Evolutionary conservation across 2,797 vertebrate genomes (phyloP).

Genomic region (Typhlichthys subterraneus): DNA sequence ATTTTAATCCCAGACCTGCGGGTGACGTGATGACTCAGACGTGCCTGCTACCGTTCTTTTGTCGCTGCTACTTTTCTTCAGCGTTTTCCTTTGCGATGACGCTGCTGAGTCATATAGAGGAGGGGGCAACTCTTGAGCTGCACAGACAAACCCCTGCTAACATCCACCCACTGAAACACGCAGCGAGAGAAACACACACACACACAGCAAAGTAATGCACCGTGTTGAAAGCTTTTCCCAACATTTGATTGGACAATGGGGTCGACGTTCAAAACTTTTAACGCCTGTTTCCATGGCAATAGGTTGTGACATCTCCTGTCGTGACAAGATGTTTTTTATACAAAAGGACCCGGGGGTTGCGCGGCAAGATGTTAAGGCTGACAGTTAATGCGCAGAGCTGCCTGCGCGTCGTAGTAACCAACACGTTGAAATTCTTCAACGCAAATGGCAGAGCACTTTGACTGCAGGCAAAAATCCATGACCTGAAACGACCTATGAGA

Average conservation of each 20-base stretch:
- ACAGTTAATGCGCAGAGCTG: slow-evolving; percentile 30
- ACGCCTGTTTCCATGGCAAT: slow-evolving; percentile 80
- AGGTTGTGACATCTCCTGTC: slow-evolving; percentile 68
- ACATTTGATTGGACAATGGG: slow-evolving; percentile 74
- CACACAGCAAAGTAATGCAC: slow-evolving; percentile 49
- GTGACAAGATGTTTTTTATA: slow-evolving; percentile 58
- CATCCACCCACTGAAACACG: slow-evolving; percentile 3
- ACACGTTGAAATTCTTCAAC: slow-evolving; percentile 18
- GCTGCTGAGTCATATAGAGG: slow-evolving; percentile 51
- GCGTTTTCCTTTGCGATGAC: slow-evolving; percentile 18
- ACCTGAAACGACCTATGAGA: slow-evolving; percentile 49
- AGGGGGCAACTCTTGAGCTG: slow-evolving; percentile 10
- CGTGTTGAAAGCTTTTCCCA: slow-evolving; percentile 53
- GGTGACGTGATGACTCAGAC: slow-evolving; percentile 55
- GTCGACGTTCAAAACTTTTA: slow-evolving; percentile 68
- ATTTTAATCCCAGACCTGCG: slow-evolving; percentile 29
- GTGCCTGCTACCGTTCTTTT: slow-evolving; percentile 2
- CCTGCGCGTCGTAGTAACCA: slow-evolving; percentile 28
- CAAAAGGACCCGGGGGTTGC: slow-evolving; percentile 24
- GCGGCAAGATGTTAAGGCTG: slow-evolving; percentile 36
- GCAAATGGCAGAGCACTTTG: slow-evolving; percentile 2
- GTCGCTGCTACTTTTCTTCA: slow-evolving; percentile 25
- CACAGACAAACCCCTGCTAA: slow-evolving; percentile 1
- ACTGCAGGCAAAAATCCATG: slow-evolving; percentile 41
- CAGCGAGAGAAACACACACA: slow-evolving; percentile 1